Base-by-base conservation (phyloP, 2,797 vertebrate species). In the Tenualosa ilisha region DNA sequence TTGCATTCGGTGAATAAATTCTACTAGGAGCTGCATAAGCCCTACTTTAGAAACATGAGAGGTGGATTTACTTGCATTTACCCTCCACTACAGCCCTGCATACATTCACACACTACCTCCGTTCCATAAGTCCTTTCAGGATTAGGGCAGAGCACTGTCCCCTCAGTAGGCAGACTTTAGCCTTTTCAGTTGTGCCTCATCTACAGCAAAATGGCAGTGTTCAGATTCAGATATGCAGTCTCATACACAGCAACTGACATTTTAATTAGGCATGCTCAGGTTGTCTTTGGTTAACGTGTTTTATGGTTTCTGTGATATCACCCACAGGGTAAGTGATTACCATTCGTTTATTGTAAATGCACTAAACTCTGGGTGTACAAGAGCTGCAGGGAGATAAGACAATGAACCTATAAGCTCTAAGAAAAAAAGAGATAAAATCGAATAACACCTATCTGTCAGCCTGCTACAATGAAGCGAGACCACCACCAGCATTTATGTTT, bases 401-500 rank as follows among this genome's bases (percentile, higher is more conserved):
- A 65, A 85, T 72, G 4, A 68, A 91, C 85, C 82, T 50, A 61
- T 31, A 63, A 75, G 84, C 83, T 63, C 91, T 83, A 59, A 9
- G 50, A 12, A 87, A 59, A 86, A 83, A 43, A 63, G 17, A 54
- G 88, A 90, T 92, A 85, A 90, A 92, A 89, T 79, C 85, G 84
- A 85, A 88, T 91, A 91, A 90, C 88, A 87, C 85, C 89, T 81
- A 88, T 91, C 87, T 89, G 81, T 88, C 61, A 87, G 85, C 72
- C 75, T 20, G 46, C 81, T 84, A 89, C 88, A 91, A 88, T 90
- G 86, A 85, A 85, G 84, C 87, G 87, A 86, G 86, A 84, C 85
- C 84, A 84, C 89, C 85, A 87, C 90, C 86, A 90, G 88, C 91
- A 88, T 89, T 90, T 85, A 85, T 86, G 86, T 88, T 89, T 83